Percentiles rank a stretch among this genome's conserved stretches.
Conservation (phyloP, 1,140 invertebrate genomes). For the Scaptomyza graminum region DNA sequence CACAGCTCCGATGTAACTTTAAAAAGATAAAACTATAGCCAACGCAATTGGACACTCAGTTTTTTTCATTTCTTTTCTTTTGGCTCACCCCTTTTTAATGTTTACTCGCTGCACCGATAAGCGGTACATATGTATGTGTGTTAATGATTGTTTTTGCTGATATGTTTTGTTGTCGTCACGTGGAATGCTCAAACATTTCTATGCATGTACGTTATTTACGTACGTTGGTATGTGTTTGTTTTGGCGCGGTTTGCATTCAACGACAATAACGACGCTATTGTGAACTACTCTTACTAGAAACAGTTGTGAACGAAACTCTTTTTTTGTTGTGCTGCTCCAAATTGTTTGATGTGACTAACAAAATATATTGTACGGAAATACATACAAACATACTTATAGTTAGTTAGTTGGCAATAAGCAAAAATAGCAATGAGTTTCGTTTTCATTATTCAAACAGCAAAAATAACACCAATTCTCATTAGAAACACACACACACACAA, state of each 20-base stretch:
- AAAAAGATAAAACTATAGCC: not conserved
- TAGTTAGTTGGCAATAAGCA: not conserved
- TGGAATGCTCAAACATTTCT: slow-evolving; percentile 39
- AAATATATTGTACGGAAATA: not conserved
- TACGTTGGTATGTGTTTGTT: slow-evolving; percentile 24
- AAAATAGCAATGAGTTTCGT: too few relatives aligned
- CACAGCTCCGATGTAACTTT: slow-evolving; percentile 35
- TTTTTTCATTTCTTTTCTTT: slow-evolving; percentile 43
- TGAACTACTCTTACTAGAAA: slow-evolving; percentile 7
- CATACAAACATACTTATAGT: not conserved
- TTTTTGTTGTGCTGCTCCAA: slow-evolving; percentile 1
- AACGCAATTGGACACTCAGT: slow-evolving; percentile 27
- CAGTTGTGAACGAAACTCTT: slow-evolving; percentile 7
- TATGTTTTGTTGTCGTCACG: slow-evolving; percentile 66
- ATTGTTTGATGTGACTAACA: not conserved
- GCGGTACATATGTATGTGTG: slow-evolving; percentile 18
- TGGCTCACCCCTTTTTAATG: slow-evolving; percentile 39
- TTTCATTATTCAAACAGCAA: not conserved
- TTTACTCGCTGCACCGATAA: slow-evolving; percentile 52
- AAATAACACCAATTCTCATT: too few relatives aligned
- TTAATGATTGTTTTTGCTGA: slow-evolving; percentile 40
- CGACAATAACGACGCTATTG: not conserved
- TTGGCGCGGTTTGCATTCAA: slow-evolving; percentile 40
- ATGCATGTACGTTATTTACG: slow-evolving; percentile 1
- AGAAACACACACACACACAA: too few relatives aligned